Evolutionary conservation across 2,113 vertebrate species (phyloP).

Genomic region (Cromileptes altivelis): DNA sequence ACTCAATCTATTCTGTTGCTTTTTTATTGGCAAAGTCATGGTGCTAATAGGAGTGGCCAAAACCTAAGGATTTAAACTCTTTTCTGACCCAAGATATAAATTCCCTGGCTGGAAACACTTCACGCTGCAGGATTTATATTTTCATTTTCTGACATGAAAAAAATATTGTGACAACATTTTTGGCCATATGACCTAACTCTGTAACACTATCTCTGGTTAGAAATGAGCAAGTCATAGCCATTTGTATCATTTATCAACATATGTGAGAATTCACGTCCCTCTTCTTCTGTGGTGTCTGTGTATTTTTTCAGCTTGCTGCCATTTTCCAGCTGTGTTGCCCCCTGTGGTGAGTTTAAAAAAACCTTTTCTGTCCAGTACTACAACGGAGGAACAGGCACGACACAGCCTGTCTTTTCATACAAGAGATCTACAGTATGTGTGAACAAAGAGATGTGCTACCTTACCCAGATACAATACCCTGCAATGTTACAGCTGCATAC

Average conservation of each 20-base stretch:
- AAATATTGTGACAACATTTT: too few species aligned
- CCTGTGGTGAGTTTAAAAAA: background rate
- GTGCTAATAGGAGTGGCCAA: too few species aligned
- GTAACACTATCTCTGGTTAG: background rate
- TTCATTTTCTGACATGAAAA: too few species aligned
- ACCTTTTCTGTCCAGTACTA: background rate
- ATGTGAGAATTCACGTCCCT: background rate
- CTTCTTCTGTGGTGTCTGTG: slow-evolving; percentile 10
- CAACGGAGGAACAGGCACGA: background rate
- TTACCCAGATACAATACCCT: slow-evolving; percentile 8
- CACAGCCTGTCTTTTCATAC: background rate
- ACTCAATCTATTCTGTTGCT: background rate
- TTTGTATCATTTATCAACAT: background rate
- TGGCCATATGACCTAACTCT: too few species aligned
- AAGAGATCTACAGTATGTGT: background rate
- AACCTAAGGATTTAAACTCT: background rate
- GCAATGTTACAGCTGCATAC: slow-evolving; percentile 33
- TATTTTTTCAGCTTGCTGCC: slow-evolving; percentile 6
- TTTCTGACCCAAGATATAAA: background rate
- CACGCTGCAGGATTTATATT: background rate
- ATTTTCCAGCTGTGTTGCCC: slow-evolving; percentile 32
- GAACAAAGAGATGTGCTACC: slow-evolving; percentile 36
- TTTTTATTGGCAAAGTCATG: background rate
- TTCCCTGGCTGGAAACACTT: background rate
- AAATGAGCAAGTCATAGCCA: too few species aligned